phyloP scores from a whole-genome alignment of 2,113 vertebrate species.

The Kryptolebias marmoratus region DNA sequence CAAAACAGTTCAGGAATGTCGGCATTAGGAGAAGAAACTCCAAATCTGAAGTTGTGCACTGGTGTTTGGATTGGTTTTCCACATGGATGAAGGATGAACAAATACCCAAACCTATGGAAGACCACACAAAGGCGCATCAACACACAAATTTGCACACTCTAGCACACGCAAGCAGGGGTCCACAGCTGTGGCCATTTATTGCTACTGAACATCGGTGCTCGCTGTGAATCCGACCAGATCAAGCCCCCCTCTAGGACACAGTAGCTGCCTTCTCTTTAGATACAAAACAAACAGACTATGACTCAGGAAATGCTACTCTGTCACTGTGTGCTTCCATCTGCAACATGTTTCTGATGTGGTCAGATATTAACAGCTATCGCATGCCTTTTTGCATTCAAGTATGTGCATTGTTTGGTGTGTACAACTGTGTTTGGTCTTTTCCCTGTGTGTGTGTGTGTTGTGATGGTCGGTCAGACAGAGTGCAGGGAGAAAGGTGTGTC shows the following conservation, averaged over 20 bases:
- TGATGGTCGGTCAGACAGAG: constrained; percentile 61
- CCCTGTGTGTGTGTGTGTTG: constrained; percentile 7
- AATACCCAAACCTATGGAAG: constrained; percentile 5
- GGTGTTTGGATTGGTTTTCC: constrained; percentile 1
- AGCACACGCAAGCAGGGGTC: background rate
- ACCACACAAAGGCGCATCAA: background rate
- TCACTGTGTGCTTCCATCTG: background rate
- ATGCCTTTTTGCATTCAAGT: background rate
- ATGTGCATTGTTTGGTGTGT: background rate
- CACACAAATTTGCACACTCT: background rate
- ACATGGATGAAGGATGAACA: constrained; percentile 24
- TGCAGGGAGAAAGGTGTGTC: constrained; percentile 58
- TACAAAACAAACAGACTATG: background rate
- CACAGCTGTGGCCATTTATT: constrained; percentile 53
- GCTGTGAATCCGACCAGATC: constrained; percentile 30
- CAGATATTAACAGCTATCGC: background rate
- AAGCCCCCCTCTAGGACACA: constrained; percentile 17
- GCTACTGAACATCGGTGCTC: constrained; percentile 40
- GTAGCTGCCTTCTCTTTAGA: constrained; percentile 3
- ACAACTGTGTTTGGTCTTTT: background rate
- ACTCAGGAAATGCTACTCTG: background rate
- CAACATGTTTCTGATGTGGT: background rate
- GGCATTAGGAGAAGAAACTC: background rate
- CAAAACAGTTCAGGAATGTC: background rate
- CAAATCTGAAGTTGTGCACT: background rate